phyloP scores from a whole-genome alignment of 2,113 vertebrate species.

The Oostethus manadensis region DNA sequence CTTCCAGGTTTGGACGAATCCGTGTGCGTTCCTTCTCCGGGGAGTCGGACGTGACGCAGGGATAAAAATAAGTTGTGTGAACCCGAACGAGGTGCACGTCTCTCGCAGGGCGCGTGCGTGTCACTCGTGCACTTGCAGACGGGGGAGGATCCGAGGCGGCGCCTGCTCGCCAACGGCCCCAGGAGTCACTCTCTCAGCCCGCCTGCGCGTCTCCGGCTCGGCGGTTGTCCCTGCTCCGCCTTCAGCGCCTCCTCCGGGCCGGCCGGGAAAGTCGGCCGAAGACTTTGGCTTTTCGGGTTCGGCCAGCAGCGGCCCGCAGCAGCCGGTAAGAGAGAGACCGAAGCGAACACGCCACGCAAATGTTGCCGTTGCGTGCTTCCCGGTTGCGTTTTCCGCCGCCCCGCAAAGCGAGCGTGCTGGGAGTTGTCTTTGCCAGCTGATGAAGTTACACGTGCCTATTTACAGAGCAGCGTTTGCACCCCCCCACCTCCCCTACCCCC shows the following conservation, averaged over 20 bases:
- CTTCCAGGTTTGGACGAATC: no score
- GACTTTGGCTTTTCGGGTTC: not conserved
- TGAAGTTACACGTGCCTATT: conserved; percentile 3
- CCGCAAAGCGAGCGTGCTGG: not conserved
- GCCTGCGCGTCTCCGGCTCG: not conserved
- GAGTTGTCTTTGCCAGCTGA: not conserved
- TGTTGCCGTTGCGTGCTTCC: no score
- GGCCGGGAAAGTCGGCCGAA: not conserved
- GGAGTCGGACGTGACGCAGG: no score
- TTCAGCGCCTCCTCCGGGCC: not conserved
- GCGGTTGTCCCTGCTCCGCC: not conserved
- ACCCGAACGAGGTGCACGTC: no score
- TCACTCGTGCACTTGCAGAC: not conserved
- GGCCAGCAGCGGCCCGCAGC: not conserved
- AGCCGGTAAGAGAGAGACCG: no score
- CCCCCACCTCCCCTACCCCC: no score
- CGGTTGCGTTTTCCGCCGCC: not conserved
- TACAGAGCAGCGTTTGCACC: no score
- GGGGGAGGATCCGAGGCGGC: conserved; percentile 6
- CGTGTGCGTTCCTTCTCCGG: no score
- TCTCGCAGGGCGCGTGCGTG: not conserved
- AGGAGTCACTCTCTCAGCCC: not conserved
- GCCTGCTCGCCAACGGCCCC: not conserved
- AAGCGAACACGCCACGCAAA: no score
- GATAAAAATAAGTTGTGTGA: no score